A percentile compares a stretch with the other conserved stretches of the same genome.
Conservation (phyloP, 2,113 vertebrate genomes). For the Salminus brasiliensis region DNA sequence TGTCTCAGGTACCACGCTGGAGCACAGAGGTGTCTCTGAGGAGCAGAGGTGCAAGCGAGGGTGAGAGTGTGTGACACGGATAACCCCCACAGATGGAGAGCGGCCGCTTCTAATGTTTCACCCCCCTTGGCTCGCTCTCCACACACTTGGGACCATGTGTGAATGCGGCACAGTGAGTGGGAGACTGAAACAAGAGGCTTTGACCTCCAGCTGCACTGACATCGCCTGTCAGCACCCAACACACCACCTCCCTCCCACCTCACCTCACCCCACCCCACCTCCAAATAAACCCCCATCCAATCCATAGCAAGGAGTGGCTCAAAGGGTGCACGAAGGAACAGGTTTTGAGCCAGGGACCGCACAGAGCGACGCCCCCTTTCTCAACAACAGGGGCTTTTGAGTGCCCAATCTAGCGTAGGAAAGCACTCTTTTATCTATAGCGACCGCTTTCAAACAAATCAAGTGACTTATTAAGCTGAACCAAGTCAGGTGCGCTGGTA, state of each 20-base stretch:
- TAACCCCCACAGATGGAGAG: slow-evolving; percentile 76
- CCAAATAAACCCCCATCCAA: slow-evolving; percentile 46
- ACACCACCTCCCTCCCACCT: slow-evolving; percentile 44
- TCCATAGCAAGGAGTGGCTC: slow-evolving; percentile 33
- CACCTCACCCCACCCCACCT: slow-evolving; percentile 46
- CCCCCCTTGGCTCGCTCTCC: slow-evolving; percentile 46
- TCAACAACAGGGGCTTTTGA: slow-evolving; percentile 51
- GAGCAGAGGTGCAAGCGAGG: slow-evolving; percentile 62
- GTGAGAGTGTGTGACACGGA: slow-evolving; percentile 69
- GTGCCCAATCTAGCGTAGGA: slow-evolving; percentile 50
- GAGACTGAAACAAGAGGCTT: slow-evolving; percentile 74
- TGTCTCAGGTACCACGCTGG: slow-evolving; percentile 61
- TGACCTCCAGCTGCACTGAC: slow-evolving; percentile 73
- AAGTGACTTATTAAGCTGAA: slow-evolving; percentile 44
- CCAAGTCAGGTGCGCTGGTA: slow-evolving; percentile 40
- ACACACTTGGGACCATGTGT: slow-evolving; percentile 52
- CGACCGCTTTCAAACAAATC: slow-evolving; percentile 53
- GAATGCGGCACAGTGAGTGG: slow-evolving; percentile 58
- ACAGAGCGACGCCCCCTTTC: slow-evolving; percentile 50
- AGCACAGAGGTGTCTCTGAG: slow-evolving; percentile 65
- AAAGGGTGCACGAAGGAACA: slow-evolving; percentile 51
- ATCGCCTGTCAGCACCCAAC: slow-evolving; percentile 67
- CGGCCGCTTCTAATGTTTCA: slow-evolving; percentile 71
- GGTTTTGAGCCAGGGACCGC: slow-evolving; percentile 50
- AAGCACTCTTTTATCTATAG: slow-evolving; percentile 49